These are phyloP conservation scores for Phainopepla nitens DNA, from an alignment of 2,113 vertebrate genomes.

Conservation along the genomic window DNA sequence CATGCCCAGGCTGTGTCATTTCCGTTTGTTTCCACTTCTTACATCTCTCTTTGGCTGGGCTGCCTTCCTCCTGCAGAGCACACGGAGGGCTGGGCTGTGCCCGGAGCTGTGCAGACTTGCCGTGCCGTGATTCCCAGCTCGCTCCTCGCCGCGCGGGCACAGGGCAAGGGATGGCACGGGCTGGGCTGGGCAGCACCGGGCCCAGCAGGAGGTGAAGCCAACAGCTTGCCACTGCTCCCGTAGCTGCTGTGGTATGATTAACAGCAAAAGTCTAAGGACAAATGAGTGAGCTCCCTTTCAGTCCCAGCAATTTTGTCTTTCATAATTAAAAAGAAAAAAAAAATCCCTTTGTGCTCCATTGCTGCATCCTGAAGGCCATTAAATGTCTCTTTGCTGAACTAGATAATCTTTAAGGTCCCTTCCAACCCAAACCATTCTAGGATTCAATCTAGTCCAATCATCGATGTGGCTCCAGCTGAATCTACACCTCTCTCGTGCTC, in stretches of 20 bases:
- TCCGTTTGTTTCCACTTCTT: neutral
- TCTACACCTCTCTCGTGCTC: neutral
- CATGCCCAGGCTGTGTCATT: conserved; percentile 38
- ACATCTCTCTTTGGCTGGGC: neutral
- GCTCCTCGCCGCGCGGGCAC: fast-evolving
- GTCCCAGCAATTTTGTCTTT: neutral
- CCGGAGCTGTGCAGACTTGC: neutral
- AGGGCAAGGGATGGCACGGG: neutral
- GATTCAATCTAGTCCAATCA: neutral
- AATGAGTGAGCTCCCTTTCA: conserved; percentile 16
- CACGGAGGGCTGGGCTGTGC: neutral
- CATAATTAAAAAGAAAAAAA: neutral
- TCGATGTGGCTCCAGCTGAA: neutral
- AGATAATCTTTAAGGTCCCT: neutral
- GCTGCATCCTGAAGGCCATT: neutral
- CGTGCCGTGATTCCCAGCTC: fast-evolving
- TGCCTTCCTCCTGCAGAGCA: neutral
- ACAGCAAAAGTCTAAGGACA: neutral
- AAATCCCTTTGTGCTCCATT: neutral
- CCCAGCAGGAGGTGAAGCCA: neutral
- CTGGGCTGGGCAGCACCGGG: neutral
- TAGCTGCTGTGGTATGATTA: neutral
- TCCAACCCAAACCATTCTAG: neutral
- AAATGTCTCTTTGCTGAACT: neutral
- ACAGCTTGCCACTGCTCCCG: neutral